phyloP scores from a whole-genome alignment of 2,888 invertebrate genomes.

The Andrena fulva region DNA sequence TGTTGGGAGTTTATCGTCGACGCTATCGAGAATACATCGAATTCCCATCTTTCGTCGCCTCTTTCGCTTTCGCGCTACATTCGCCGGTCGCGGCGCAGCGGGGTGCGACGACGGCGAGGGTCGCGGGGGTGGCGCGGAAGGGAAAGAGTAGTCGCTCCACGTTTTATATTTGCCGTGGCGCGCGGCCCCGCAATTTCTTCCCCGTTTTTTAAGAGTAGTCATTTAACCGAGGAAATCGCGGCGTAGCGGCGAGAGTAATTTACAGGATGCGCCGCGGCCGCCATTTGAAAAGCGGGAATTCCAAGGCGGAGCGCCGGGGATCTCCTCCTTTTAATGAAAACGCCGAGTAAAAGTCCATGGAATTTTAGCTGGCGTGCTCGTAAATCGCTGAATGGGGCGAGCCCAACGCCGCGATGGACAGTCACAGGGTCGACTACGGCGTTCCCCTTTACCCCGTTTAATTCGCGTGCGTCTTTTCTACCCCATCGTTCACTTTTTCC shows the following conservation, averaged over 20 bases:
- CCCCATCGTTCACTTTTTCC: no score
- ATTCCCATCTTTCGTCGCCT: constrained; percentile 48
- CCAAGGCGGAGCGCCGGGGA: neutral
- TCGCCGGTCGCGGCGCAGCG: constrained; percentile 16
- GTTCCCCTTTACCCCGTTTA: no score
- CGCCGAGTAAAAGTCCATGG: constrained; percentile 10
- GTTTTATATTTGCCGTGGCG: neutral
- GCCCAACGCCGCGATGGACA: neutral
- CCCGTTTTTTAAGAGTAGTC: constrained; percentile 11
- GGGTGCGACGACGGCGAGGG: neutral
- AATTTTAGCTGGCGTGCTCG: neutral
- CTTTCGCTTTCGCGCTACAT: constrained; percentile 34
- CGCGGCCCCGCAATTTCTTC: neutral
- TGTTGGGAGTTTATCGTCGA: constrained; percentile 35
- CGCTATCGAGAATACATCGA: constrained; percentile 56
- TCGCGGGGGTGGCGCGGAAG: neutral
- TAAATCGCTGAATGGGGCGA: neutral
- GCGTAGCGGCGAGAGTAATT: constrained; percentile 19
- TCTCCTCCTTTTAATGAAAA: constrained; percentile 2
- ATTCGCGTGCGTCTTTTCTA: no score
- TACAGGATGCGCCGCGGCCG: neutral
- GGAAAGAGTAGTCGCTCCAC: neutral
- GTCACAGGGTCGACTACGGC: no score
- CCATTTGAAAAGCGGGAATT: constrained; percentile 17
- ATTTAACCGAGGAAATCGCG: constrained; percentile 13